Evolutionary conservation across 2,888 invertebrate genomes (phyloP).

Genomic region (Eurois occulta): DNA sequence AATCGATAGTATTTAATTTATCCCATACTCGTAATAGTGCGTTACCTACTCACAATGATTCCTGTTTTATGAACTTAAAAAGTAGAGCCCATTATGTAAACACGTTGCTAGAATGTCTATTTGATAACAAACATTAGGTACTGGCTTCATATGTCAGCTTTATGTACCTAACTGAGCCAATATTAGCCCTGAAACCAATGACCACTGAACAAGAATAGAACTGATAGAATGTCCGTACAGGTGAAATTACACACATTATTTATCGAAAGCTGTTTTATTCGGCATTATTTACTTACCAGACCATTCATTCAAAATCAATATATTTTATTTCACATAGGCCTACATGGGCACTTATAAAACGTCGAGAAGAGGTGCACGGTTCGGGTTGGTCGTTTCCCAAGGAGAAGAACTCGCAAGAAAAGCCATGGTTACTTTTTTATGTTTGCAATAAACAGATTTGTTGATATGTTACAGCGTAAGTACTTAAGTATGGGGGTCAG

Average conservation of each 20-base stretch:
- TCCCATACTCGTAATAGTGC: too few relatives aligned
- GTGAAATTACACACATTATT: not conserved
- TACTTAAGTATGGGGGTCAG: too few relatives aligned
- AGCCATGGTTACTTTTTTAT: not conserved
- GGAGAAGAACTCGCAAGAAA: not conserved
- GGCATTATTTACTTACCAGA: not conserved
- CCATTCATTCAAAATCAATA: not conserved
- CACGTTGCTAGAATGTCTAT: conserved; percentile 23
- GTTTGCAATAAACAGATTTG: too few relatives aligned
- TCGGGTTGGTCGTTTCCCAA: not conserved
- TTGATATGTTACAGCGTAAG: too few relatives aligned
- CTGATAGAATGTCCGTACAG: not conserved
- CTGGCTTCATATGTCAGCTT: conserved; percentile 32
- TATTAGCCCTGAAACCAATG: conserved; percentile 45
- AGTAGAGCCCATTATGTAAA: conserved; percentile 16
- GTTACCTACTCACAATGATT: conserved; percentile 21
- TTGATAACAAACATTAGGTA: conserved; percentile 28
- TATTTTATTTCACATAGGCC: not conserved
- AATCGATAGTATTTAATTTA: too few relatives aligned
- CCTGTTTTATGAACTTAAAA: conserved; percentile 16
- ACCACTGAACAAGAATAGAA: conserved; percentile 12
- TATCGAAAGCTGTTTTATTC: not conserved
- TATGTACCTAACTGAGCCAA: conserved; percentile 36
- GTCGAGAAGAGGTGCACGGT: not conserved
- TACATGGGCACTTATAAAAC: not conserved